Conservation (phyloP, 2,888 invertebrate species). For the Pollenia angustigena region DNA sequence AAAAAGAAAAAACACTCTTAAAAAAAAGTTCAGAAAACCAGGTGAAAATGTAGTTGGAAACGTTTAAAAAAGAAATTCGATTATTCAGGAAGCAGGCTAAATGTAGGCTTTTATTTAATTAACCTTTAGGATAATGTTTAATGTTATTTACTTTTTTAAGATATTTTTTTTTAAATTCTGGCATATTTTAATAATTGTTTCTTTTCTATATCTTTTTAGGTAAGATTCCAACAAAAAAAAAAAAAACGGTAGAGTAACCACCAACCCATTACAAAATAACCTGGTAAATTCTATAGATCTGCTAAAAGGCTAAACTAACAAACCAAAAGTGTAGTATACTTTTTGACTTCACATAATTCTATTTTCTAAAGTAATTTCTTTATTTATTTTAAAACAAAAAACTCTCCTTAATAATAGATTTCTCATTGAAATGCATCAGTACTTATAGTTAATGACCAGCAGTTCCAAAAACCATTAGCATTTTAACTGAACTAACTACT, state of each 20-base stretch:
- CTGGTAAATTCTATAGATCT: background rate
- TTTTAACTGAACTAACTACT: background rate
- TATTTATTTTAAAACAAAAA: constrained; percentile 5
- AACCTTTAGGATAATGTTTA: background rate
- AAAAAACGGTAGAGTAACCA: too few species aligned
- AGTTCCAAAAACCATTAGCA: constrained; percentile 15
- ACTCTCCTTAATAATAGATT: background rate
- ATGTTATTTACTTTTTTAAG: background rate
- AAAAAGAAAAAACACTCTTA: background rate
- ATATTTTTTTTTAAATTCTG: background rate
- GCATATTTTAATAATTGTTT: background rate
- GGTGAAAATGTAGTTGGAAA: too few species aligned
- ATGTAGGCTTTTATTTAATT: background rate
- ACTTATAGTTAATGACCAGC: constrained; percentile 49
- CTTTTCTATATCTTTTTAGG: constrained; percentile 21
- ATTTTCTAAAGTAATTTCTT: background rate
- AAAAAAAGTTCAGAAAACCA: too few species aligned
- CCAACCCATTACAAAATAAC: too few species aligned
- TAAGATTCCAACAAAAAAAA: background rate
- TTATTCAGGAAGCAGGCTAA: background rate
- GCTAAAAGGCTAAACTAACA: background rate
- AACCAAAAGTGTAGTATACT: background rate
- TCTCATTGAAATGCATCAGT: constrained; percentile 24
- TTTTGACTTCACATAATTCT: background rate
- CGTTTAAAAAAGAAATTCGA: background rate